Base-by-base conservation (phyloP, 2,113 vertebrate species). In the Xerus inauris region DNA sequence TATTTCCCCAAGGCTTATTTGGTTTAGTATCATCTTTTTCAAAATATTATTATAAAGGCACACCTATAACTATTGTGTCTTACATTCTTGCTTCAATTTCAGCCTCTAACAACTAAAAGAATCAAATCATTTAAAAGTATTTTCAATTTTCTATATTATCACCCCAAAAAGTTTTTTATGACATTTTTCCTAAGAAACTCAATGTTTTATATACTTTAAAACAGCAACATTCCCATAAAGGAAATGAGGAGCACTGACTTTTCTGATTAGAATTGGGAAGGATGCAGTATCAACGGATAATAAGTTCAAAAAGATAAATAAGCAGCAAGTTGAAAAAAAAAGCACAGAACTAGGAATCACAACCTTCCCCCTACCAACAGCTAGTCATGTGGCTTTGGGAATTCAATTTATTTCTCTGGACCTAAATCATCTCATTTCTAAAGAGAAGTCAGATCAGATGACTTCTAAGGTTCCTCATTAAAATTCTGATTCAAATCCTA, bases 31-130 rank as follows among this genome's bases (percentile, higher is more conserved):
- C 75, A 57, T 42, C 19, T 80, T 95, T 91, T 80, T 62, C 71
- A 93, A 91, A 91, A 87, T 65, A 95, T 87, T 45, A 96, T 77
- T 73, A 24, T 40, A 95, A 96, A 96, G 40, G 26, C 30, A 89
- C 32, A 96, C 59, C 83, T 19, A 51, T 62, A 96, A 51, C 19
- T 85, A 87, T 62, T 57, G 4, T 69, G 2, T 42, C 45, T 93
- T 91, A 88, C 45, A 93, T 71, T 93, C 35, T 92, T 82, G 47
- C 17, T 54, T 87, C 81, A 96, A 72, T 42, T 89, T 88, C 67
- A 94, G 45, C 57, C 4, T 38, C 42, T 72, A 94, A 62, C n/a
- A 94, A 87, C 42, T 83, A 45, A 96, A 96, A 89, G 49, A 54
- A 95, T 35, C 6, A 72, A 77, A 80, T 85, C 32, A 84, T 40